Conservation (phyloP, 2,888 invertebrate genomes). For the Anaspis maculata region DNA sequence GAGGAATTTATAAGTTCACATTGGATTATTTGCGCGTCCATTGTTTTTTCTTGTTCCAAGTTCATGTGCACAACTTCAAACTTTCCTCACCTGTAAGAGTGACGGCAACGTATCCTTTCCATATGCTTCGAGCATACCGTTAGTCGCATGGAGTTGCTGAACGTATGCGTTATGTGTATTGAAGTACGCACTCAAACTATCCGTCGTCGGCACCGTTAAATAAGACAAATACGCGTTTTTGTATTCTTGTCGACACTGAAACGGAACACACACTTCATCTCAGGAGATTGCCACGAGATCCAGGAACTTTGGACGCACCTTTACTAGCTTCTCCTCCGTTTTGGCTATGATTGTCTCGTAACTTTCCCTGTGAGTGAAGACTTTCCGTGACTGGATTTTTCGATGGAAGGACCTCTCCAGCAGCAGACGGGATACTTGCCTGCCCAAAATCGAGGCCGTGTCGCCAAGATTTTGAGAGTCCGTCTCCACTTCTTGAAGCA, state of each 20-base stretch:
- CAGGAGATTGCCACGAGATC: not conserved
- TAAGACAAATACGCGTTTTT: conserved; percentile 75
- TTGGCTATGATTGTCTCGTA: conserved; percentile 82
- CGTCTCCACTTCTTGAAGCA: conserved; percentile 84
- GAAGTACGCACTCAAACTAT: conserved; percentile 68
- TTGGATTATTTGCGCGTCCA: no score
- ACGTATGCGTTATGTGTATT: conserved; percentile 92
- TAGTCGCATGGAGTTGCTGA: conserved; percentile 85
- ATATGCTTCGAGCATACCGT: conserved; percentile 87
- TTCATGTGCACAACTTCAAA: no score
- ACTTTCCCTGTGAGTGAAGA: conserved; percentile 83
- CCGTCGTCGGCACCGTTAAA: conserved; percentile 63
- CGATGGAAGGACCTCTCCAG: conserved; percentile 82
- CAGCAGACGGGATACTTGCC: conserved; percentile 72
- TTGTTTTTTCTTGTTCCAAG: no score
- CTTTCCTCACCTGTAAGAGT: conserved; percentile 64
- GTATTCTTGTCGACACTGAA: conserved; percentile 81
- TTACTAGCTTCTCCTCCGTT: conserved; percentile 69
- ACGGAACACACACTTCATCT: conserved; percentile 2
- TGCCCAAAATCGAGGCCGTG: conserved; percentile 69
- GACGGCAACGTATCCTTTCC: conserved; percentile 78
- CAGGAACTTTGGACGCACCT: conserved; percentile 43
- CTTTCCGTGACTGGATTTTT: conserved; percentile 84
- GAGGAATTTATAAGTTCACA: no score
- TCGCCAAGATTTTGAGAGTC: conserved; percentile 81